phyloP scores from a whole-genome alignment of 2,797 vertebrate genomes.

The Buceros bicornis region DNA sequence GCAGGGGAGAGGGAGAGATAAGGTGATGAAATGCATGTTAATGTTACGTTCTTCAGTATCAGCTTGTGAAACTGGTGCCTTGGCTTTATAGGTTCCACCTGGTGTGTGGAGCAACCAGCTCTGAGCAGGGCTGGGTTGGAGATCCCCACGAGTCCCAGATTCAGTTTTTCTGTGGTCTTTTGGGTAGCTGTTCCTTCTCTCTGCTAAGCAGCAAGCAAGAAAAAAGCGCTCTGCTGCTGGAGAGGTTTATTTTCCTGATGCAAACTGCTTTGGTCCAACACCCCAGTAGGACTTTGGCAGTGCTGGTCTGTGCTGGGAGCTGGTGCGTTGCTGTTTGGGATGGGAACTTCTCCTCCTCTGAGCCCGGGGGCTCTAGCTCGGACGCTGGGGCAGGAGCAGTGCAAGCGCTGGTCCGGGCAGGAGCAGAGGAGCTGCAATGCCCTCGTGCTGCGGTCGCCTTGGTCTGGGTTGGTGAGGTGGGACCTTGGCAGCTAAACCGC shows the following conservation, averaged over 20 bases:
- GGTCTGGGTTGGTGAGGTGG: neutral
- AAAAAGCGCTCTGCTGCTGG: neutral
- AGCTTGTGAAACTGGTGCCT: neutral
- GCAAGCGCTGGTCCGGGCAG: rapidly evolving
- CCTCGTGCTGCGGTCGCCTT: rapidly evolving
- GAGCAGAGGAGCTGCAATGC: neutral
- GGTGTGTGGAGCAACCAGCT: neutral
- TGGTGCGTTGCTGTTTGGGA: rapidly evolving
- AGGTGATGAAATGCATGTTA: neutral
- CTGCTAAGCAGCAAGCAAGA: neutral
- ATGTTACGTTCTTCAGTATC: neutral
- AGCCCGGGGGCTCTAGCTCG: neutral
- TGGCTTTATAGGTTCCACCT: neutral
- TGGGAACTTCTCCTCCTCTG: neutral
- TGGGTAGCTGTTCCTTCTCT: neutral
- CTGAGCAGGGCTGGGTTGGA: neutral
- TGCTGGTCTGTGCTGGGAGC: neutral
- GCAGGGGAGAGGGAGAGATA: neutral
- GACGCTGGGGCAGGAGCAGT: neutral
- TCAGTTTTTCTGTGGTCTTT: neutral
- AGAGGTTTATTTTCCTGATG: neutral
- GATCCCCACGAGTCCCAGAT: too few relatives aligned
- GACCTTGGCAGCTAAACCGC: neutral
- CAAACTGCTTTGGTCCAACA: neutral
- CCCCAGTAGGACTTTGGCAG: rapidly evolving